Base-by-base conservation (phyloP, 53 echinoderm and acorn worm genomes). In the Zoroaster sp. region DNA sequence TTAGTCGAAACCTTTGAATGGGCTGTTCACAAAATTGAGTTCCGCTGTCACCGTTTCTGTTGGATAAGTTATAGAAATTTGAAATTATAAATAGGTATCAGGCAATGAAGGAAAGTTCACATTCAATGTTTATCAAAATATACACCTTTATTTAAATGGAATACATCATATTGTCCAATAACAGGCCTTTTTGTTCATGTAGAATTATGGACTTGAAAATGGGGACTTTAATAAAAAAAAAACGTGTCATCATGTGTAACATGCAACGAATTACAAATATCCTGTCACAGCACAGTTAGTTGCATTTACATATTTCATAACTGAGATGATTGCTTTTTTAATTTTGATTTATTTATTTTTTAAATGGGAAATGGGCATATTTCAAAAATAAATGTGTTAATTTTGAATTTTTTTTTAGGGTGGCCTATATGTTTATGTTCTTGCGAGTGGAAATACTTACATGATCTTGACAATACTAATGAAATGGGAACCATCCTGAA, bases 401-500 rank as follows among this genome's bases (percentile, higher is more conserved):
- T 10, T 31, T 31, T 28, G 28, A 68, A 32, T 5, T 0, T 68
- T 12, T 3, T 31, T 0, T 33, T 68, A 31, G 10, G 32, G 10
- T 3, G 23, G 23, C 40, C 31, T 46, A 0, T 14, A 44, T 42
- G n/a, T 13, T 42, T 1, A 47, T 30, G 10, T 18, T 47, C 43
- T 77, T 20, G 5, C 45, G 18, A 36, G 10, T 54, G 4, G 4
- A 4, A 37, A 36, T 21, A 67, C 96, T 96, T 89, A 96, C 96
- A 94, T 69, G 65, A 94, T 94, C 38, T 91, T 93, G 30, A 96
- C 87, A 54, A 96, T 91, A 15, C 80, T 91, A 36, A 96, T 89
- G 25, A 96, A 96, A 67, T 96, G 96, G 4, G 40, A 38, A n/a
- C 96, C 96, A 94, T 96, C 96, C n/a, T 93, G 75, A 25, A 96